phyloP scores from a whole-genome alignment of 1,140 invertebrate species.

The Heliconius congener region DNA sequence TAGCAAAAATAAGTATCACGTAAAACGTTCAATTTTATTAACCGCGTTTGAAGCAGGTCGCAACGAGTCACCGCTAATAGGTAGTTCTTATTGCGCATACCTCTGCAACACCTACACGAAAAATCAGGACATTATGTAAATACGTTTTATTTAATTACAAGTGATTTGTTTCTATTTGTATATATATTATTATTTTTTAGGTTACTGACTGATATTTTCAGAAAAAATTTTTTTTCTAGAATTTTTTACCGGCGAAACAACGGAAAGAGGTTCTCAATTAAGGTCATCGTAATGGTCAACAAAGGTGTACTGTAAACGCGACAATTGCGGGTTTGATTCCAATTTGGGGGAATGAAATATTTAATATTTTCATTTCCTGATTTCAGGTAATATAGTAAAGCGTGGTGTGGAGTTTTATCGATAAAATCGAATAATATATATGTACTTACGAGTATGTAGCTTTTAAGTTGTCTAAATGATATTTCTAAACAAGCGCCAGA shows the following conservation, averaged over 20 bases:
- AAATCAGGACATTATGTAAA: slow-evolving; percentile 25
- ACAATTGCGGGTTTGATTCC: too few species aligned
- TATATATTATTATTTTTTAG: slow-evolving; percentile 9
- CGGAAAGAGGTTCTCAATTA: too few species aligned
- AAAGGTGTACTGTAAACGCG: too few species aligned
- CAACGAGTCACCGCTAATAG: slow-evolving; percentile 28
- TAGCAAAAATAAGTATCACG: neutral
- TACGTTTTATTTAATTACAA: slow-evolving; percentile 25
- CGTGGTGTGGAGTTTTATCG: too few species aligned
- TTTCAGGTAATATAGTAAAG: too few species aligned
- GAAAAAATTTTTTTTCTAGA: neutral
- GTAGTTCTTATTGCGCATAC: slow-evolving; percentile 31
- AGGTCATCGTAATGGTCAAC: too few species aligned
- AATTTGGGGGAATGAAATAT: too few species aligned
- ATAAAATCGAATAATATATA: too few species aligned
- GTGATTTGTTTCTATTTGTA: slow-evolving; percentile 12
- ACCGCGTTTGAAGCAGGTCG: slow-evolving; percentile 4
- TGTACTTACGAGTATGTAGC: too few species aligned
- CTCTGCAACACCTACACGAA: slow-evolving; percentile 39
- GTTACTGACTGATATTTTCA: neutral
- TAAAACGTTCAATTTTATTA: neutral
- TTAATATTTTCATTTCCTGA: too few species aligned
- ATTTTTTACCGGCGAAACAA: too few species aligned
- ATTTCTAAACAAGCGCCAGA: neutral
- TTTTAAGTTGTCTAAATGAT: too few species aligned